phyloP scores from a whole-genome alignment of 1,140 invertebrate genomes.

The Popillia japonica region DNA sequence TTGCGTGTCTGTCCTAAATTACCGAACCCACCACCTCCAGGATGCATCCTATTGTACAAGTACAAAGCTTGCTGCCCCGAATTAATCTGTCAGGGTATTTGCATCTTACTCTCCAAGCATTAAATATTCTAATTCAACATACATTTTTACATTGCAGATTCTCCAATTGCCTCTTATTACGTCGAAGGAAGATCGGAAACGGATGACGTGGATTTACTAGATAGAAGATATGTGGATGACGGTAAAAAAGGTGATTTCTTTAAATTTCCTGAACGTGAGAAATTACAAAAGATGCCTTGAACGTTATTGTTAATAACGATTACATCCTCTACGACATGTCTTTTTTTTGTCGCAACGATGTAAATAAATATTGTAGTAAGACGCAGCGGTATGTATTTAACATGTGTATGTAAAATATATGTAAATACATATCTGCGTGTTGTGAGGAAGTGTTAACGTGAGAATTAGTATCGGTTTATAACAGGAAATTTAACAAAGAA shows the following conservation, averaged over 20 bases:
- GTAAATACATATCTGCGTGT: not conserved
- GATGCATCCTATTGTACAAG: constrained; percentile 74
- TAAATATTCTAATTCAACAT: too few relatives aligned
- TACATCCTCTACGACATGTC: too few relatives aligned
- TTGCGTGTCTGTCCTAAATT: constrained; percentile 77
- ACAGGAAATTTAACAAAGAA: not conserved
- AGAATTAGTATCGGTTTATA: not conserved
- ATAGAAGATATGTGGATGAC: not conserved
- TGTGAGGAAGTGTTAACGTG: not conserved
- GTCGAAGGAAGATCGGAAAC: constrained; percentile 43
- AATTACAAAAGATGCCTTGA: not conserved
- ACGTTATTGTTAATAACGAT: not conserved
- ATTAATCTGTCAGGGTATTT: constrained; percentile 71
- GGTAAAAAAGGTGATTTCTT: not conserved
- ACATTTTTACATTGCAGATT: constrained; percentile 18
- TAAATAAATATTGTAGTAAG: too few relatives aligned
- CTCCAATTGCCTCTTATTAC: not conserved
- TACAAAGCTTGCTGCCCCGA: constrained; percentile 78
- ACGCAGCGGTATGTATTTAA: not conserved
- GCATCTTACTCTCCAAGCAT: too few relatives aligned
- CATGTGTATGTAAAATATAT: not conserved
- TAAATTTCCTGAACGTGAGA: too few relatives aligned
- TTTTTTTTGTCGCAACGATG: too few relatives aligned
- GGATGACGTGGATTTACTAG: constrained; percentile 30
- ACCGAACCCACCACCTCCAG: constrained; percentile 74